Conservation (phyloP, 2,888 invertebrate genomes). For the Pomacea canaliculata region DNA sequence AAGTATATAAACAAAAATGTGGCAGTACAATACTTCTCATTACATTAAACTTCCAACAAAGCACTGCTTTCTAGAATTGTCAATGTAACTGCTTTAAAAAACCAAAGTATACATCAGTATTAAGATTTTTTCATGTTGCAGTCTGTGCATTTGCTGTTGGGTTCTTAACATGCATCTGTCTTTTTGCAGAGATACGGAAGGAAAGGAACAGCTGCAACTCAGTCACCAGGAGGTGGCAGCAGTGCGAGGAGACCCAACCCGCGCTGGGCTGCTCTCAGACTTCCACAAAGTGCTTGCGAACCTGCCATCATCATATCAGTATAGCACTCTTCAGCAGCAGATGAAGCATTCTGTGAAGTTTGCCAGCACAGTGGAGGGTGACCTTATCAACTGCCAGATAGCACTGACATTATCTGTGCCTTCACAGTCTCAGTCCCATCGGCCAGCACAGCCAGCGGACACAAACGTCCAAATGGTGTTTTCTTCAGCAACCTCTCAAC, state of each 20-base stretch:
- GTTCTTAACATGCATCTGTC: too few relatives aligned
- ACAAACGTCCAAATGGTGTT: background rate
- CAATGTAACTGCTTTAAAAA: too few relatives aligned
- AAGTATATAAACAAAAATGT: background rate
- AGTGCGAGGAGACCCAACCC: conserved; percentile 9
- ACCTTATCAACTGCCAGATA: conserved; percentile 8
- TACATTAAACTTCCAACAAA: too few relatives aligned
- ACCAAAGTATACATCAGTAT: too few relatives aligned
- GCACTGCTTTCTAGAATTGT: too few relatives aligned
- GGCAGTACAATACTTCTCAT: background rate
- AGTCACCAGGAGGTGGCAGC: conserved; percentile 19
- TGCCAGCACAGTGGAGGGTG: conserved; percentile 19
- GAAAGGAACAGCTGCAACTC: conserved; percentile 1
- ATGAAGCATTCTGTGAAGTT: background rate
- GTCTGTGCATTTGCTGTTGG: too few relatives aligned
- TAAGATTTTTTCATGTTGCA: too few relatives aligned
- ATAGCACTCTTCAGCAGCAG: background rate
- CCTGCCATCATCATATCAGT: background rate
- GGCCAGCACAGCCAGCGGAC: background rate
- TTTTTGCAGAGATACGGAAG: conserved; percentile 13
- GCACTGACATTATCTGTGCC: conserved; percentile 1
- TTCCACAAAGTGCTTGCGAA: conserved; percentile 19
- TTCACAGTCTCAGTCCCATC: conserved; percentile 11
- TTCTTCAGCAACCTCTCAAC: background rate
- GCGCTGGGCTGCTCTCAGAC: conserved; percentile 15